Evolutionary conservation across 92 coral and sea anemone genomes (phyloP), one percentile per base, ranked within the genome.

Genomic region (Muricea muricata): DNA sequence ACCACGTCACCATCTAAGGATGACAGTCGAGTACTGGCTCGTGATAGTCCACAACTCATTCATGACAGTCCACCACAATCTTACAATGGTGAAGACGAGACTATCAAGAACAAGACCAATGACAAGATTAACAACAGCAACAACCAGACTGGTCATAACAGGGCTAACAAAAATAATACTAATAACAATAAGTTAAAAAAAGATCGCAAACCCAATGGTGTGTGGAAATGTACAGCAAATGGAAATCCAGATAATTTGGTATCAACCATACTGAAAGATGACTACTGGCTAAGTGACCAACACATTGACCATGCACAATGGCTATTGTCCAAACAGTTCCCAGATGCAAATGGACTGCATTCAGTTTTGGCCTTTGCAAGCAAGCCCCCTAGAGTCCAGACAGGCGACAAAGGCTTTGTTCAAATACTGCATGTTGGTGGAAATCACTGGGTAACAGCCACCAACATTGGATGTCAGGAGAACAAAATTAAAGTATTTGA

Each of bases 371-470:
- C 65, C 28, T 55, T 55, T 12, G 65, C 5, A 55, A 55, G 65
- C 65, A 55, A 55, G 9, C 42, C 42, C 42, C 42, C 42, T 4
- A 55, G 15, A 55, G 65, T 55, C 24, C 24, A 55, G 65, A 55
- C 5, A 55, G 65, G 65, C 6, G 21, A 18, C 24, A 24, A 55
- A 55, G 65, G 15, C 25, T 58, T 58, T 58, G 67, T 58, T 24
- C 67, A 58, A 58, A 15, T 58, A 29, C 29, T 58, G 13, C 29
- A 58, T 58, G 67, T 58, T 58, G 67, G 67, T 5, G 67, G 67
- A 58, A 58, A 58, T 7, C 67, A 58, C 67, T 58, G 67, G 67
- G 67, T 58, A 30, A 58, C 67, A 58, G 67, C 23, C 67, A 58
- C 67, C 6, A 58, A 58, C 67, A 58, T 58, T 18, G 67, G 67